A percentile compares a stretch with the other conserved stretches of the same genome.
These are phyloP conservation scores for Thecophora atra DNA, from an alignment of 2,888 invertebrate genomes.

Conservation along the genomic window DNA sequence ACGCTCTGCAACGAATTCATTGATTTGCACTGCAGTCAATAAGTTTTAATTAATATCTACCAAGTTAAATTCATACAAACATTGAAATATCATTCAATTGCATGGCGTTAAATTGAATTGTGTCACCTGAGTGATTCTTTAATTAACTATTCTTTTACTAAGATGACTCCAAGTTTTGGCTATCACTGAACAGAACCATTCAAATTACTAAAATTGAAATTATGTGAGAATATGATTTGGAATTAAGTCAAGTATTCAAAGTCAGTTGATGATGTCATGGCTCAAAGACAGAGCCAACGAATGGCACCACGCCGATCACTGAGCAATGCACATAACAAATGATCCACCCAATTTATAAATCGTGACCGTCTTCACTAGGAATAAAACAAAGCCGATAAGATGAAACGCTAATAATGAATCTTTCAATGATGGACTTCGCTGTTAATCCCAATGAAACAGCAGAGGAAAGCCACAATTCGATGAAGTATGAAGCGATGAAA, in stretches of 20 bases:
- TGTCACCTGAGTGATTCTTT: too few species aligned
- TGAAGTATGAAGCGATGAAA: not conserved
- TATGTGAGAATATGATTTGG: too few species aligned
- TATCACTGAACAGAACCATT: too few species aligned
- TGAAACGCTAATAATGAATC: constrained; percentile 15
- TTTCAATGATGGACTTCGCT: not conserved
- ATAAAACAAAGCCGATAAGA: constrained; percentile 34
- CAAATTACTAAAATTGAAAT: too few species aligned
- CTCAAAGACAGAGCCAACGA: too few species aligned
- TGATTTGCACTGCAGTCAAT: not conserved
- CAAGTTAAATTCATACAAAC: not conserved
- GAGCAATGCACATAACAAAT: constrained; percentile 2
- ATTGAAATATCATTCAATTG: not conserved
- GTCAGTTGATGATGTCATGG: too few species aligned
- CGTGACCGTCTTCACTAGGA: constrained; percentile 50
- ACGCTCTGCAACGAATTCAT: constrained; percentile 12
- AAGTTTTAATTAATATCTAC: not conserved
- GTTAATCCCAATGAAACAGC: not conserved
- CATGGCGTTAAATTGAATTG: not conserved
- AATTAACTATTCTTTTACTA: too few species aligned
- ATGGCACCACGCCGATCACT: not conserved
- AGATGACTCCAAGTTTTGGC: too few species aligned
- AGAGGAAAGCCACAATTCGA: not conserved
- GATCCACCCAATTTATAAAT: constrained; percentile 48
- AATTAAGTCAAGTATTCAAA: too few species aligned